These are phyloP conservation scores for Microcebus tavaratra DNA, from an alignment of 2,113 vertebrate species.

Conservation along the genomic window DNA sequence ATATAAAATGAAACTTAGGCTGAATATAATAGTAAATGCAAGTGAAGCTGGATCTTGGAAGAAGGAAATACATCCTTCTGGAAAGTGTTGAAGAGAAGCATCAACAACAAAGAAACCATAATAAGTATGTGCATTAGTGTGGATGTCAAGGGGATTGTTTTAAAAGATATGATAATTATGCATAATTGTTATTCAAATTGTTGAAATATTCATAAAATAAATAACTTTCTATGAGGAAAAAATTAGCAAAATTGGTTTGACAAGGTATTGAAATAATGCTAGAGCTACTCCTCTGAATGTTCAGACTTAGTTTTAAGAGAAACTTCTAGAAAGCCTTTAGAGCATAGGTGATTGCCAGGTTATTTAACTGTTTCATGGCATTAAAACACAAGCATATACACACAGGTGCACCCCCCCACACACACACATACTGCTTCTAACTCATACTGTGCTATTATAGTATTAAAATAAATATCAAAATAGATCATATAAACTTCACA, in stretches of 20 bases:
- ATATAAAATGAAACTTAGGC: background rate
- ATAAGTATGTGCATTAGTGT: background rate
- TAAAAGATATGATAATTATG: background rate
- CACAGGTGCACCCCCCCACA: no score
- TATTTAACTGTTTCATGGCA: background rate
- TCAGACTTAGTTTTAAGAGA: background rate
- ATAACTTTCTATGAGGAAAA: background rate
- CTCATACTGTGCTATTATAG: no score
- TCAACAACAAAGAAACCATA: background rate
- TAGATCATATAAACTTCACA: background rate
- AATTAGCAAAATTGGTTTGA: background rate
- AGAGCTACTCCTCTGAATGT: background rate
- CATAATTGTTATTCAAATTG: background rate
- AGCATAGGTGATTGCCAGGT: background rate
- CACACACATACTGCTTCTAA: background rate
- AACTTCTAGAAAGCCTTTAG: background rate
- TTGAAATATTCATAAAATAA: background rate
- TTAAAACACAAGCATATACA: background rate
- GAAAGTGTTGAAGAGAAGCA: background rate
- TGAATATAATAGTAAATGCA: background rate
- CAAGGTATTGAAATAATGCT: background rate
- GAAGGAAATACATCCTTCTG: background rate
- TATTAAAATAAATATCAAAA: background rate
- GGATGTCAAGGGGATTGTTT: background rate
- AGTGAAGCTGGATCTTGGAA: background rate